A percentile compares a stretch with the other conserved stretches of the same genome.
These are phyloP conservation scores for Adineta ricciae DNA, from an alignment of 2,888 invertebrate genomes.

Conservation along the genomic window DNA sequence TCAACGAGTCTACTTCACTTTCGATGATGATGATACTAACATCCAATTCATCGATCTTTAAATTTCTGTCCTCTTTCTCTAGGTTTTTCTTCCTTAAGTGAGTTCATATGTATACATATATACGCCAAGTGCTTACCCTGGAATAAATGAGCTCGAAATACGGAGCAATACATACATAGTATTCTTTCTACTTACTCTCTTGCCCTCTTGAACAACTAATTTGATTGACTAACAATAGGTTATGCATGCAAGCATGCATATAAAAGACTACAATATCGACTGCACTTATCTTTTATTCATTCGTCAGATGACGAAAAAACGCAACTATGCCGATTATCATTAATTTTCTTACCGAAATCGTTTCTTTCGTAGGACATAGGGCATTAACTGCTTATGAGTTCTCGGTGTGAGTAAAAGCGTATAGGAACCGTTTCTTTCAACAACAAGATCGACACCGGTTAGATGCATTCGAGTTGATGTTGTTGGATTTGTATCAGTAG, in stretches of 20 bases:
- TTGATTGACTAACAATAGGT: not conserved
- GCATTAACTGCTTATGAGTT: constrained; percentile 22
- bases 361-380: not conserved
- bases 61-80: not conserved
- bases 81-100: not conserved
- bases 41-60: not conserved
- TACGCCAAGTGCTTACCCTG: not conserved
- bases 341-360: constrained; percentile 15
- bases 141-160: not conserved
- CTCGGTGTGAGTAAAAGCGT: constrained; percentile 3
- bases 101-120: not conserved
- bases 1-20: not conserved
- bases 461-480: not conserved
- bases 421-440: constrained; percentile 20
- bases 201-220: not conserved
- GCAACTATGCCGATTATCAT: not conserved
- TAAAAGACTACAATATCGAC: not conserved
- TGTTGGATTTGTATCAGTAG: not conserved
- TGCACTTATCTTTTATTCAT: not conserved
- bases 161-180: not conserved
- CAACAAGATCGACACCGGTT: constrained; percentile 18
- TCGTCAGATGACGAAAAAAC: not conserved
- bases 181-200: not conserved
- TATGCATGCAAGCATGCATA: not conserved
- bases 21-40: not conserved